These are phyloP conservation scores for Cnemophilus loriae DNA, from an alignment of 2,113 vertebrate genomes.

Conservation along the genomic window DNA sequence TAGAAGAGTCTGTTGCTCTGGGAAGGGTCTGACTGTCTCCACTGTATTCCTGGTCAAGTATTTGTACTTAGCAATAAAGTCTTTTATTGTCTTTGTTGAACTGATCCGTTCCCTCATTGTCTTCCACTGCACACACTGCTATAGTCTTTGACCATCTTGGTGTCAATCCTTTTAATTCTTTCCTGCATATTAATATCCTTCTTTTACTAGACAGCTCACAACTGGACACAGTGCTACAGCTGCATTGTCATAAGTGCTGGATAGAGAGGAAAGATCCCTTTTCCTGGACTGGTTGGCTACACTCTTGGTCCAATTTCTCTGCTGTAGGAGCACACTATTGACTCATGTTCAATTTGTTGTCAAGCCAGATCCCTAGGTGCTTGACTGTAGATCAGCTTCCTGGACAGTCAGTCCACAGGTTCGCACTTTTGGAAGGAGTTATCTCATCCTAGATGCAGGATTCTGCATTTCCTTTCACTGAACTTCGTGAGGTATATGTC, in stretches of 20 bases:
- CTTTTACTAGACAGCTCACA: not conserved
- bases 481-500: not conserved
- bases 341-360: not conserved
- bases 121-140: not conserved
- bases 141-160: not conserved
- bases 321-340: not conserved
- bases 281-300: not conserved
- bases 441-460: not conserved
- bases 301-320: not conserved
- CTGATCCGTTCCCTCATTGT: not conserved
- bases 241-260: accelerated
- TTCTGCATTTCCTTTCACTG: not conserved
- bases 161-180: not conserved
- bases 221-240: not conserved
- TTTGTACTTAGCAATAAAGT: not conserved
- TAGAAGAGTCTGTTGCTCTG: not conserved
- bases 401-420: not conserved
- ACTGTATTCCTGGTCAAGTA: not conserved
- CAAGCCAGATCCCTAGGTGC: not conserved
- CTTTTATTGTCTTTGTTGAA: not conserved
- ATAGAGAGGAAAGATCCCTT: not conserved
- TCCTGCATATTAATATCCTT: not conserved
- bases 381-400: not conserved
- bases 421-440: not conserved
- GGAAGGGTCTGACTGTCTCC: not conserved